Conservation (phyloP, 2,113 vertebrate genomes). For the Rhinoptilus africanus region DNA sequence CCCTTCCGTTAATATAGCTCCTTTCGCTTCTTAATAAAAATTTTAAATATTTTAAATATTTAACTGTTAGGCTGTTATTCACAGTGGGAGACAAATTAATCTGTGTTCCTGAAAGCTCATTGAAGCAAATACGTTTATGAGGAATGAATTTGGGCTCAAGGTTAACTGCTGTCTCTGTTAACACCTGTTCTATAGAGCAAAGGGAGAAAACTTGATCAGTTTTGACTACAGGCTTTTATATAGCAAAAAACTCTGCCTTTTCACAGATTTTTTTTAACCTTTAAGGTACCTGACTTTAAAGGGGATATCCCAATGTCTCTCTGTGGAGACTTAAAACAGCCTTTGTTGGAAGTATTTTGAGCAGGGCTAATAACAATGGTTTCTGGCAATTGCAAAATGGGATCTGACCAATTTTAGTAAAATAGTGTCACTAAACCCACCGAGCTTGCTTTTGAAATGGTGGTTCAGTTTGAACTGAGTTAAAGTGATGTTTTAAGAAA, state of each 20-base stretch:
- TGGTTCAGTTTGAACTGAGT: constrained; percentile 43
- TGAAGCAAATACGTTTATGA: constrained; percentile 10
- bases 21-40: constrained; percentile 23
- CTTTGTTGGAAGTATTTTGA: constrained; percentile 52
- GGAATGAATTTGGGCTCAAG: constrained; percentile 23
- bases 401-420: constrained; percentile 60
- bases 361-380: constrained; percentile 46
- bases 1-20: background rate
- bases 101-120: background rate
- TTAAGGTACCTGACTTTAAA: constrained; percentile 51
- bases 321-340: constrained; percentile 20
- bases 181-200: background rate
- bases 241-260: background rate
- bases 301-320: background rate
- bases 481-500: constrained; percentile 56
- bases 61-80: background rate
- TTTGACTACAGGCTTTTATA: background rate
- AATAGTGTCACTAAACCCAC: constrained; percentile 7
- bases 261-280: background rate
- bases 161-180: constrained; percentile 16
- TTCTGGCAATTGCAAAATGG: constrained; percentile 53
- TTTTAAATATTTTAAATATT: constrained; percentile 29
- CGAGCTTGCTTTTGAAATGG: constrained; percentile 42
- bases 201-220: background rate
- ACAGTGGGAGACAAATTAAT: constrained; percentile 2